These are phyloP conservation scores for Druon quercuslanigerum DNA, from an alignment of 1,140 invertebrate genomes.

Conservation along the genomic window DNA sequence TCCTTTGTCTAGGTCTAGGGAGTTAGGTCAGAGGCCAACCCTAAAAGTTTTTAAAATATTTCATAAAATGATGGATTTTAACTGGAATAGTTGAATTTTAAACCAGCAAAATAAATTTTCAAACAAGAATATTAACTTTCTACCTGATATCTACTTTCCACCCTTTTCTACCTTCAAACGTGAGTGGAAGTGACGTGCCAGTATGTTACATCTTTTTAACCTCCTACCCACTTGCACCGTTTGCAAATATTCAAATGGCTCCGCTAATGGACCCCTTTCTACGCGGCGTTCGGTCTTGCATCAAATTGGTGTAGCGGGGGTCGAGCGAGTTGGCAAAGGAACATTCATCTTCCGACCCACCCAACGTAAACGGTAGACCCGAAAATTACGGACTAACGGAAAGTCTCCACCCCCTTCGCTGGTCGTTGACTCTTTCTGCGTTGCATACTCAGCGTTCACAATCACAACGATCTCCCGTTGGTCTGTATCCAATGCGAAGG, in stretches of 20 bases:
- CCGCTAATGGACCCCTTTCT: slow-evolving; percentile 68
- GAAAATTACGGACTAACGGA: slow-evolving; percentile 70
- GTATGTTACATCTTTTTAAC: slow-evolving; percentile 73
- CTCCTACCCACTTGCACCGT: slow-evolving; percentile 64
- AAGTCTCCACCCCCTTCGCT: slow-evolving; percentile 55
- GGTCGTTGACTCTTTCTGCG: slow-evolving; percentile 40
- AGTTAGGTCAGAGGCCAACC: too few relatives aligned
- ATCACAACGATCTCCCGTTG: slow-evolving; percentile 19
- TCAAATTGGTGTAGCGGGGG: slow-evolving; percentile 67
- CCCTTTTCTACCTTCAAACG: slow-evolving; percentile 62
- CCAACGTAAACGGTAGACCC: slow-evolving; percentile 59
- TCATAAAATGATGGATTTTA: slow-evolving; percentile 45
- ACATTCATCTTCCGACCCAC: slow-evolving; percentile 67
- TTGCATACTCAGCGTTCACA: background rate
- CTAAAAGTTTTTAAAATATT: too few relatives aligned
- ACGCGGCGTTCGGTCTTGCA: slow-evolving; percentile 60
- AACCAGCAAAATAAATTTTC: too few relatives aligned
- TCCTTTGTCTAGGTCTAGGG: too few relatives aligned
- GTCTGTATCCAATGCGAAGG: slow-evolving; percentile 4
- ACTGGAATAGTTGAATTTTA: slow-evolving; percentile 21
- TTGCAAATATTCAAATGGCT: slow-evolving; percentile 75
- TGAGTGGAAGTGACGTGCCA: slow-evolving; percentile 67
- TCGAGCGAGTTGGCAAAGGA: slow-evolving; percentile 56
- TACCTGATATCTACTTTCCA: slow-evolving; percentile 30
- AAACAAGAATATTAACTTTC: background rate